Base-by-base conservation (phyloP, 2,888 invertebrate species). In the Electrophaes corylata region DNA sequence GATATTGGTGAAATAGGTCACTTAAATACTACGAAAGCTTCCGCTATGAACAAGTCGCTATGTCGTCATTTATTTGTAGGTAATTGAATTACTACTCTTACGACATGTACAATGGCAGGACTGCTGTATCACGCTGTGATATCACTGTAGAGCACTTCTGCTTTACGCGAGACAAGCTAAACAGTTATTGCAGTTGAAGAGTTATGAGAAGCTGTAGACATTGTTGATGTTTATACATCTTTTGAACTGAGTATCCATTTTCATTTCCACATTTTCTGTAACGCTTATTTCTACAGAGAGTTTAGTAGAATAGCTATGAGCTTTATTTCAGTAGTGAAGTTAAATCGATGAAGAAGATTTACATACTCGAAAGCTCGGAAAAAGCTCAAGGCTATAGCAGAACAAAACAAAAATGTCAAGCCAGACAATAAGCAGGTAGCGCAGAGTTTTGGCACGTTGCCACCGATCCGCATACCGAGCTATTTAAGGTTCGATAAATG, bases 401-500 rank as follows among this genome's bases (percentile, higher is more conserved):
- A 51, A 56, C 64, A 68, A 55, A 55, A 55, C 43, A 26, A 47
- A 52, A 51, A 55, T 12, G 33, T 44, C 47, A 33, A 19, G 12
- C 69, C 62, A 65, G 60, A 71, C 65, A 66, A 69, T 64, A 63
- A 65, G 69, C 71, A 69, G 72, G 67, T 66, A 68, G 65, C 62
- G 60, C 47, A 47, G 46, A 19, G 60, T 67, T 71, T 75, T 76
- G 72, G 73, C 75, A 70, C 72, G 71, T 71, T 73, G 73, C 78
- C 75, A 73, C 71, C 70, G 66, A 71, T 71, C 75, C 73, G 70
- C 71, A 79, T 78, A 73, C 76, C 70, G 57, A 62, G 73, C 78
- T 79, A 72, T 79, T 80, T 79, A 80, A 76, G 76, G 78, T 63
- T 77, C 71, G 66, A 77, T 74, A 79, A 81, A 87, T 84, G 84